Evolutionary conservation across 1,140 invertebrate species (phyloP).

Genomic region (Argopecten irradians): DNA sequence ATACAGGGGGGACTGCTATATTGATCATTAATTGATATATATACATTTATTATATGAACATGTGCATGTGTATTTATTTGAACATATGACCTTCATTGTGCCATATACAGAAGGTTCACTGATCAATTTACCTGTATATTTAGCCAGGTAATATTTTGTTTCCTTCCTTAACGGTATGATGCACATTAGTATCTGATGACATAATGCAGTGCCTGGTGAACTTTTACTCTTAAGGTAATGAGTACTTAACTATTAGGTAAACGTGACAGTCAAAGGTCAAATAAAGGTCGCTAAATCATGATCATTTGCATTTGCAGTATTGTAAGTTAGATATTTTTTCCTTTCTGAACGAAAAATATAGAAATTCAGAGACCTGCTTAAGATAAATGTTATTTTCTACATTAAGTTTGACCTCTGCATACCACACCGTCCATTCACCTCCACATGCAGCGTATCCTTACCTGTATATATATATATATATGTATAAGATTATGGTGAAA

Average conservation of each 20-base stretch:
- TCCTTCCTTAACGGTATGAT: neutral
- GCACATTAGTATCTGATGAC: neutral
- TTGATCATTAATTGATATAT: constrained; percentile 16
- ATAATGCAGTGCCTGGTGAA: neutral
- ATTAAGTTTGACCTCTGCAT: neutral
- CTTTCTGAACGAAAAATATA: too few species aligned
- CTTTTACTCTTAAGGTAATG: neutral
- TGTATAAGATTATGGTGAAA: neutral
- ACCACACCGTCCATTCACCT: neutral
- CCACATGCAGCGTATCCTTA: too few species aligned
- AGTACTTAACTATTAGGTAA: neutral
- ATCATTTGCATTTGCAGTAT: neutral
- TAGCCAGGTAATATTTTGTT: neutral
- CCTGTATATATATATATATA: neutral
- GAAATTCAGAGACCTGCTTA: too few species aligned
- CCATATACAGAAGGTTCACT: neutral
- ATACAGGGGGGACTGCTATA: neutral
- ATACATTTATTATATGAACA: neutral
- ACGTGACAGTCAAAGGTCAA: neutral
- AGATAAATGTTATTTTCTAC: too few species aligned
- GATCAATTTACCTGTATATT: neutral
- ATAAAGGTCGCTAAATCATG: neutral
- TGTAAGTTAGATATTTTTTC: neutral
- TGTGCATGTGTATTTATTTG: neutral
- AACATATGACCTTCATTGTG: neutral